These are phyloP conservation scores for Drosophila tanythrix DNA, from an alignment of 2,888 invertebrate genomes.

Conservation along the genomic window DNA sequence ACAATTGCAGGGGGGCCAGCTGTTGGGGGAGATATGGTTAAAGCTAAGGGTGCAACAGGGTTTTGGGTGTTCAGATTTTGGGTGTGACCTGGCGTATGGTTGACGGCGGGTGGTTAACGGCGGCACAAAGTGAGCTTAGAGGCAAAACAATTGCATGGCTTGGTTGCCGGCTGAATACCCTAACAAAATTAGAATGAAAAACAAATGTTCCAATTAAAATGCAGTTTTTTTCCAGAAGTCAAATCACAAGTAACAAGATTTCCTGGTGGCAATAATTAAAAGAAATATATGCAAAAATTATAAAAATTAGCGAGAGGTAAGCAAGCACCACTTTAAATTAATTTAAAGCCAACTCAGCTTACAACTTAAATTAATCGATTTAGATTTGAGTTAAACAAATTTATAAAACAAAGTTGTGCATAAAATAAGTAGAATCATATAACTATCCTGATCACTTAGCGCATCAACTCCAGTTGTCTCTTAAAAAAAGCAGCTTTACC, in stretches of 20 bases:
- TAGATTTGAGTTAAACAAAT: not conserved
- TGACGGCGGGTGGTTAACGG: constrained; percentile 37
- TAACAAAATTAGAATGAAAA: not conserved
- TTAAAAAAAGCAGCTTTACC: not conserved
- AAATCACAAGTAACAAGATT: not conserved
- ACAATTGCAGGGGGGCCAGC: constrained; percentile 9
- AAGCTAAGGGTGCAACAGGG: constrained; percentile 5
- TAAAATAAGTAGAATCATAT: not conserved
- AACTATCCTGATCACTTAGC: not conserved
- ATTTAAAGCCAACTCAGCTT: not conserved
- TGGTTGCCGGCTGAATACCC: constrained; percentile 6
- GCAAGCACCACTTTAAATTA: not conserved
- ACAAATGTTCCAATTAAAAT: not conserved
- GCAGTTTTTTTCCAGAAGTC: not conserved
- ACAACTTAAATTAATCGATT: not conserved
- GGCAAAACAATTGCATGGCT: not conserved
- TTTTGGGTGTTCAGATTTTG: not conserved
- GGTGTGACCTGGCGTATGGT: constrained; percentile 31
- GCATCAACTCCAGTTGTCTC: constrained; percentile 1
- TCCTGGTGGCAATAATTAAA: not conserved
- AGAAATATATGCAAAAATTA: not conserved
- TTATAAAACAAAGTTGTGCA: not conserved
- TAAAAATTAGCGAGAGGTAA: not conserved
- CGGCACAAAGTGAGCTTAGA: constrained; percentile 4
- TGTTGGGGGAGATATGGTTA: constrained; percentile 4